Conservation (phyloP, 2,888 invertebrate genomes). For the Chloromyia formosa region DNA sequence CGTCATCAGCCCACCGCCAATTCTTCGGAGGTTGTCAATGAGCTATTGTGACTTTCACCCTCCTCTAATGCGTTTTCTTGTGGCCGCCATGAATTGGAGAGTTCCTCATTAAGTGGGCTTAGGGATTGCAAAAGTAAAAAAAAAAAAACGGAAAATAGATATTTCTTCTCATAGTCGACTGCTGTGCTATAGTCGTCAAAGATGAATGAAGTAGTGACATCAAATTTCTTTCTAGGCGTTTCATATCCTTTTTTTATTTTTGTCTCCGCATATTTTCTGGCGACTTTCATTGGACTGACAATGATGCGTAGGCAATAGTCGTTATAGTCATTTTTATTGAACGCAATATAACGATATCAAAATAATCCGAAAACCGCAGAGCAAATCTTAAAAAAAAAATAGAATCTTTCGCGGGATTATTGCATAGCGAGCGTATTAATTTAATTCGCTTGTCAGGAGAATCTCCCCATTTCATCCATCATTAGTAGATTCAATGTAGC, state of each 20-base stretch:
- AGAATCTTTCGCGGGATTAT: slow-evolving; percentile 37
- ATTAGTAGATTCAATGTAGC: not conserved
- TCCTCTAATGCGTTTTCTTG: too few species aligned
- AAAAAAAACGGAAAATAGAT: slow-evolving; percentile 12
- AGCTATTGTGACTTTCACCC: too few species aligned
- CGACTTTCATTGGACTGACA: not conserved
- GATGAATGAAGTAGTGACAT: not conserved
- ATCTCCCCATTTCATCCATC: slow-evolving; percentile 18
- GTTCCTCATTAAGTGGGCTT: slow-evolving; percentile 42
- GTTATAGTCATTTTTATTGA: slow-evolving; percentile 47
- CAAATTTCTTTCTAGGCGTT: not conserved
- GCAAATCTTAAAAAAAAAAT: slow-evolving; percentile 47
- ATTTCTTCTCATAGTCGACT: slow-evolving; percentile 13
- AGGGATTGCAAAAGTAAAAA: slow-evolving; percentile 1
- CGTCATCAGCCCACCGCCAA: too few species aligned
- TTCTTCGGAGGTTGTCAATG: too few species aligned
- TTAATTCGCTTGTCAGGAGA: slow-evolving; percentile 45
- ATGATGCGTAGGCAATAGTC: slow-evolving; percentile 10
- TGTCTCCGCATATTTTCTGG: not conserved
- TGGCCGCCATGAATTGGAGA: not conserved
- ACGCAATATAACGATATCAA: slow-evolving; percentile 47
- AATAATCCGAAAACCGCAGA: slow-evolving; percentile 50
- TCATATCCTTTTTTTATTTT: too few species aligned
- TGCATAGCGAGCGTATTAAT: slow-evolving; percentile 47
- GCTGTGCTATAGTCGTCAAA: not conserved